phyloP scores from a whole-genome alignment of 2,797 vertebrate species.

The Poecile montanus region DNA sequence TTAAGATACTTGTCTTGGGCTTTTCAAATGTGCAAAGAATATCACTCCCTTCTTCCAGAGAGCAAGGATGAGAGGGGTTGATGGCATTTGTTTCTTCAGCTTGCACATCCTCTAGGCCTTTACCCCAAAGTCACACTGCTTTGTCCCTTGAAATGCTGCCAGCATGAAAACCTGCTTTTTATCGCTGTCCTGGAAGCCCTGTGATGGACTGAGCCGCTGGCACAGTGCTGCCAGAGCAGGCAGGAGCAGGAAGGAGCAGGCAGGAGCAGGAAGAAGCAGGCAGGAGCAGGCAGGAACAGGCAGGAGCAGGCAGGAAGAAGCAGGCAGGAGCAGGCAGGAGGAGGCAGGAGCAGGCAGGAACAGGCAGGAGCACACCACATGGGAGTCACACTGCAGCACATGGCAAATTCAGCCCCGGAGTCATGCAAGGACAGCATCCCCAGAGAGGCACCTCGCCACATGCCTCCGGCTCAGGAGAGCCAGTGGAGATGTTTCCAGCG shows the following conservation, averaged over 20 bases:
- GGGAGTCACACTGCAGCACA: background rate
- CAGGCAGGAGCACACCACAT: background rate
- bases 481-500: background rate
- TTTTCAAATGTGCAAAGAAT: slow-evolving; percentile 30
- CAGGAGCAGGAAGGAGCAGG: background rate
- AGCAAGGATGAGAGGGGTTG: background rate
- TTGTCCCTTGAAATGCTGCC: background rate
- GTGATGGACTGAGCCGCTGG: background rate
- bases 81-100: slow-evolving; percentile 19
- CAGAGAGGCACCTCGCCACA: background rate
- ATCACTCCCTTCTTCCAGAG: slow-evolving; percentile 22
- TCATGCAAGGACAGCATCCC: background rate
- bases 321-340: too few species aligned
- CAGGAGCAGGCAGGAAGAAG: background rate
- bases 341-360: too few species aligned
- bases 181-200: background rate
- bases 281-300: background rate
- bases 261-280: rapidly evolving
- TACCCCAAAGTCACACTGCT: background rate
- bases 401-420: background rate
- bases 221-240: background rate
- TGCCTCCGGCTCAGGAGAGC: background rate
- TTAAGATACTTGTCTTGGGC: slow-evolving; percentile 54
- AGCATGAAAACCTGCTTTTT: background rate
- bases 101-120: background rate